phyloP scores from a whole-genome alignment of 2,888 invertebrate species.

The Gastrophysa polygoni region DNA sequence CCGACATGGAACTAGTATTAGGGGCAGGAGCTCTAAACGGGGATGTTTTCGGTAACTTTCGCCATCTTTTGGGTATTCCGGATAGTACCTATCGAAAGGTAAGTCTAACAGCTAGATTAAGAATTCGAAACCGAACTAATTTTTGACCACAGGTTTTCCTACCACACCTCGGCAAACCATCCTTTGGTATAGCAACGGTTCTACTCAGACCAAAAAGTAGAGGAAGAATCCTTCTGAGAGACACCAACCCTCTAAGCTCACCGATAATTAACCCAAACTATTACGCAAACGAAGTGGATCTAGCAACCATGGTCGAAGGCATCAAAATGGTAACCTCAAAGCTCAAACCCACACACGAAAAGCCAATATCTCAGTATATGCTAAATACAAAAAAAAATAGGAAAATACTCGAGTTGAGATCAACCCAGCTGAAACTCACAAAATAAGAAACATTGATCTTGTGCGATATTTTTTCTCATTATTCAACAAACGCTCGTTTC shows the following conservation, averaged over 20 bases:
- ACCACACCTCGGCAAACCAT: slow-evolving; percentile 61
- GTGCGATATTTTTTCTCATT: neutral
- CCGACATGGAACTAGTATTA: slow-evolving; percentile 82
- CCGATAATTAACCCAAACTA: slow-evolving; percentile 85
- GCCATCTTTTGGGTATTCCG: slow-evolving; percentile 69
- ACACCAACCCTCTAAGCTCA: slow-evolving; percentile 73
- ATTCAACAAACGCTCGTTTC: neutral
- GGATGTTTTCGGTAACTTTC: slow-evolving; percentile 71
- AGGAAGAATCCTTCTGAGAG: slow-evolving; percentile 73
- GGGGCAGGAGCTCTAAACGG: slow-evolving; percentile 78
- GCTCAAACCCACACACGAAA: too few species aligned
- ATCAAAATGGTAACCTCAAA: slow-evolving; percentile 71
- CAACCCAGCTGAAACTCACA: too few species aligned
- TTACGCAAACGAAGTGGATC: slow-evolving; percentile 73
- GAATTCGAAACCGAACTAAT: too few species aligned
- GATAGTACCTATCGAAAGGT: slow-evolving; percentile 63
- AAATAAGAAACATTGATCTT: too few species aligned
- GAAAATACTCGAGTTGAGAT: too few species aligned
- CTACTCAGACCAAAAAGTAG: slow-evolving; percentile 76
- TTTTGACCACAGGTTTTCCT: slow-evolving; percentile 60
- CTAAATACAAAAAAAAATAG: too few species aligned
- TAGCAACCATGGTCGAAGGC: slow-evolving; percentile 76
- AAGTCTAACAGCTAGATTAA: too few species aligned
- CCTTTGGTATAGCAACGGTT: slow-evolving; percentile 76
- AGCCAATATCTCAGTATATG: too few species aligned